Percentiles rank a stretch among this genome's conserved stretches.
phyloP scores from a whole-genome alignment of 2,888 invertebrate genomes.

The Drosophila borborema region DNA sequence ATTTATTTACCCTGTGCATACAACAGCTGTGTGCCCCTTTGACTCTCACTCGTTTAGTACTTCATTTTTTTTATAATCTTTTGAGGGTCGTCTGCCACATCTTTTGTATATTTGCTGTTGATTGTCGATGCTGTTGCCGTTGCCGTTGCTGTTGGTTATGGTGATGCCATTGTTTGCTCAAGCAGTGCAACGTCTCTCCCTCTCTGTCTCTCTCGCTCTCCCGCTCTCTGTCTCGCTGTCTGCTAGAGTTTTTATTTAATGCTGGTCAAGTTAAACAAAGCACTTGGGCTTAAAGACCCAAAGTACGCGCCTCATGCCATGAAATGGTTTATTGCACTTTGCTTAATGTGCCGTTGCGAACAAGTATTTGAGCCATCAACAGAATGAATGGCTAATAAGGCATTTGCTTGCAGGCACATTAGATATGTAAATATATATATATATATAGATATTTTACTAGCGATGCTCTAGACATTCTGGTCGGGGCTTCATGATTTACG shows the following conservation, averaged over 20 bases:
- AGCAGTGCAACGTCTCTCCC: slow-evolving; percentile 19
- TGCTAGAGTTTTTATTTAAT: slow-evolving; percentile 21
- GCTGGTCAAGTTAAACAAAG: slow-evolving; percentile 63
- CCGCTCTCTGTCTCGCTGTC: slow-evolving; percentile 13
- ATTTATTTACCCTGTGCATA: not conserved
- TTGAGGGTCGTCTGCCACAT: slow-evolving; percentile 65
- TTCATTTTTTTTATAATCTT: slow-evolving; percentile 70
- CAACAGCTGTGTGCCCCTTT: slow-evolving; percentile 7
- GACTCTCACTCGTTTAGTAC: slow-evolving; percentile 2
- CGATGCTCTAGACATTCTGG: not conserved
- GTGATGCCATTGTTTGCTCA: slow-evolving; percentile 22
- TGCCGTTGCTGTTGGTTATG: slow-evolving; percentile 25
- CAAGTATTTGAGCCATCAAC: slow-evolving; percentile 33
- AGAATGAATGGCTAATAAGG: slow-evolving; percentile 33
- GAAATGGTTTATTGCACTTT: slow-evolving; percentile 56
- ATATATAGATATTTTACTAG: not conserved
- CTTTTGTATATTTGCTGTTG: slow-evolving; percentile 67
- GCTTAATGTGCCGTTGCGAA: slow-evolving; percentile 41
- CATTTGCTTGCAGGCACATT: slow-evolving; percentile 1
- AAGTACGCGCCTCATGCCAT: slow-evolving; percentile 17
- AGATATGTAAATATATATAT: not conserved
- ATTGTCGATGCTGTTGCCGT: slow-evolving; percentile 31
- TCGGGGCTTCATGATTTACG: slow-evolving; percentile 1
- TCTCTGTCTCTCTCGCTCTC: not conserved
- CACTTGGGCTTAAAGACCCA: slow-evolving; percentile 55